These are phyloP conservation scores for Teleiodes luculella DNA, from an alignment of 2,888 invertebrate species.

Conservation along the genomic window DNA sequence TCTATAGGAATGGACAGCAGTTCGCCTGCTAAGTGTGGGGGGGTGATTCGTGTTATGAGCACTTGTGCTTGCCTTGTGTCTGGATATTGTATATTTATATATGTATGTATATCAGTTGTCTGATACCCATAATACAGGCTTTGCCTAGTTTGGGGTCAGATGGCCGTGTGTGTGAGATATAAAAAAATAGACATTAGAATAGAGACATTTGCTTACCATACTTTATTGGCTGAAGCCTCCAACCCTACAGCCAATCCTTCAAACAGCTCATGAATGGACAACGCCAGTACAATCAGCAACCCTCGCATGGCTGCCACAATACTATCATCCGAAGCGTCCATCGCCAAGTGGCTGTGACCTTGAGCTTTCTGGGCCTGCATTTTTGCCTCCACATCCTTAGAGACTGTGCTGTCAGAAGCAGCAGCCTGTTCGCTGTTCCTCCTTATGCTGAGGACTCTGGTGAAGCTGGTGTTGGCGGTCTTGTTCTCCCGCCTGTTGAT, in stretches of 20 bases:
- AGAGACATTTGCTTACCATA: slow-evolving; percentile 54
- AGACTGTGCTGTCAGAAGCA: neutral
- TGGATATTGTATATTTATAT: too few species aligned
- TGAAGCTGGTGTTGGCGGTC: slow-evolving; percentile 45
- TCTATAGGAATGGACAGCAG: too few species aligned
- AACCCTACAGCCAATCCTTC: slow-evolving; percentile 91
- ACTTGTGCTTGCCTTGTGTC: too few species aligned
- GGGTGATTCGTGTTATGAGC: too few species aligned
- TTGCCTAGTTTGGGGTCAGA: too few species aligned
- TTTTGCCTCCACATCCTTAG: slow-evolving; percentile 31
- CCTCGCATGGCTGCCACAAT: slow-evolving; percentile 81
- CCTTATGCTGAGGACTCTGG: slow-evolving; percentile 58
- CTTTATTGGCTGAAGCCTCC: slow-evolving; percentile 78
- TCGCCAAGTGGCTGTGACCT: slow-evolving; percentile 41
- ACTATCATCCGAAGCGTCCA: slow-evolving; percentile 41
- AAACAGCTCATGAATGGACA: slow-evolving; percentile 87
- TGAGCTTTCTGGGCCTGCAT: slow-evolving; percentile 30
- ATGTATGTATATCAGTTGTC: too few species aligned
- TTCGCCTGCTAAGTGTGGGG: too few species aligned
- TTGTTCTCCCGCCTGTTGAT: slow-evolving; percentile 75
- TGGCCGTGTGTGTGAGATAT: too few species aligned
- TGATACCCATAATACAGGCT: too few species aligned
- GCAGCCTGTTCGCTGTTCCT: slow-evolving; percentile 51
- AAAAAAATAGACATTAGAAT: too few species aligned
- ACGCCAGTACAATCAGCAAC: slow-evolving; percentile 87